A percentile compares a stretch with the other conserved stretches of the same genome.
Conservation (phyloP, 2,113 vertebrate genomes). For the Eulemur rufifrons region DNA sequence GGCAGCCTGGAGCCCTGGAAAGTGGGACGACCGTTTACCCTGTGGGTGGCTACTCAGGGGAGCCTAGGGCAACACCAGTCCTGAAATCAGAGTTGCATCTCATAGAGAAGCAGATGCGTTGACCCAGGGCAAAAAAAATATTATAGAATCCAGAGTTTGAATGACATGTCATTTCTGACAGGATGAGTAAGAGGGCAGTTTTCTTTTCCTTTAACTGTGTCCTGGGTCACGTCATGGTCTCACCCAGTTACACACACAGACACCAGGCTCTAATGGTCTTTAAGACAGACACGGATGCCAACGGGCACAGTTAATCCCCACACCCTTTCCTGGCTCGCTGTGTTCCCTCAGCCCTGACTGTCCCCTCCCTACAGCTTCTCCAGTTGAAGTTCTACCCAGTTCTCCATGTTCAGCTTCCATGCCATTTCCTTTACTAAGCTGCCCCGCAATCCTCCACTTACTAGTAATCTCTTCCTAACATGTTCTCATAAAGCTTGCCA, state of each 20-base stretch:
- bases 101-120: not conserved
- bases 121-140: not conserved
- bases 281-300: not conserved
- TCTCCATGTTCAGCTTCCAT: not conserved
- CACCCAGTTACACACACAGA: not conserved
- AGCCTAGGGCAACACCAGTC: not conserved
- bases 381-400: not conserved
- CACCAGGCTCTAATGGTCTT: not conserved
- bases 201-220: not conserved
- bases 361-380: not conserved
- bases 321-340: not conserved
- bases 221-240: not conserved
- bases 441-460: not conserved
- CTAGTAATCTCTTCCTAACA: not conserved
- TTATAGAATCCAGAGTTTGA: not conserved
- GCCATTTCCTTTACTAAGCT: not conserved
- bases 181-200: not conserved
- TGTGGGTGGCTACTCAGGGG: slow-evolving; percentile 25
- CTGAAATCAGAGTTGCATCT: slow-evolving; percentile 12
- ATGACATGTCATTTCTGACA: slow-evolving; percentile 1
- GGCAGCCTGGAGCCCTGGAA: not conserved
- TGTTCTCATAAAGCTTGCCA: not conserved
- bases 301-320: not conserved
- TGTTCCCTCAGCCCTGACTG: not conserved
- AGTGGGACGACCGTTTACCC: not conserved